A percentile compares a stretch with the other conserved stretches of the same genome.
Conservation (phyloP, 2,888 invertebrate species). For the Sturmia bella region DNA sequence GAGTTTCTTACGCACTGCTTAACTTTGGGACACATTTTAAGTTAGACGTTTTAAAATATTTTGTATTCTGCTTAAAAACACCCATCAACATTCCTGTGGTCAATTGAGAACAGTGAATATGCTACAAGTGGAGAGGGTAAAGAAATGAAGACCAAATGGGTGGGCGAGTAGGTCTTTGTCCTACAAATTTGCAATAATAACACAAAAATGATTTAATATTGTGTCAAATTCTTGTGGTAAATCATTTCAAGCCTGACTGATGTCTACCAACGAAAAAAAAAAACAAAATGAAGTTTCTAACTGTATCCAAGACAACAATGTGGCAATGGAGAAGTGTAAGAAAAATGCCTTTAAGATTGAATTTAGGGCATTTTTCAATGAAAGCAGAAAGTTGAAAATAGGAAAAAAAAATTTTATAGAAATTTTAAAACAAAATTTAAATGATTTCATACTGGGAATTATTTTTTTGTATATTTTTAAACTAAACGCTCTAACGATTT, state of each 20-base stretch:
- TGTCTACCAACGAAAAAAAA: constrained; percentile 12
- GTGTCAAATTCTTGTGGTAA: constrained; percentile 18
- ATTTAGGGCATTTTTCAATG: neutral
- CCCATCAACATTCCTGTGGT: constrained; percentile 60
- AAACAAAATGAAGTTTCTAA: neutral
- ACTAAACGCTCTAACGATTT: too few relatives aligned
- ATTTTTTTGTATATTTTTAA: too few relatives aligned
- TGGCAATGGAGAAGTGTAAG: constrained; percentile 23
- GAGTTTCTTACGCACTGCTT: constrained; percentile 64
- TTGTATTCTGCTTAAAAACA: constrained; percentile 17
- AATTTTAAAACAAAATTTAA: too few relatives aligned
- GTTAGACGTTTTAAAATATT: neutral
- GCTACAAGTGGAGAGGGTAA: constrained; percentile 9
- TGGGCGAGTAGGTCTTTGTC: constrained; percentile 31
- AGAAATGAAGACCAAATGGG: constrained; percentile 42
- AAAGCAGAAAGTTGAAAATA: neutral
- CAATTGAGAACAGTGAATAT: constrained; percentile 55
- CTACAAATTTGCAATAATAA: neutral
- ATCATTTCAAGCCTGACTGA: constrained; percentile 16
- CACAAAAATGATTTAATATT: neutral
- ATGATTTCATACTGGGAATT: too few relatives aligned
- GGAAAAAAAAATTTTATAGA: neutral
- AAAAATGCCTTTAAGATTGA: constrained; percentile 31
- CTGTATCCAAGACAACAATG: neutral
- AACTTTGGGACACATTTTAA: constrained; percentile 52